These are phyloP conservation scores for Miniopterus natalensis DNA, from an alignment of 2,113 vertebrate genomes.

Conservation along the genomic window DNA sequence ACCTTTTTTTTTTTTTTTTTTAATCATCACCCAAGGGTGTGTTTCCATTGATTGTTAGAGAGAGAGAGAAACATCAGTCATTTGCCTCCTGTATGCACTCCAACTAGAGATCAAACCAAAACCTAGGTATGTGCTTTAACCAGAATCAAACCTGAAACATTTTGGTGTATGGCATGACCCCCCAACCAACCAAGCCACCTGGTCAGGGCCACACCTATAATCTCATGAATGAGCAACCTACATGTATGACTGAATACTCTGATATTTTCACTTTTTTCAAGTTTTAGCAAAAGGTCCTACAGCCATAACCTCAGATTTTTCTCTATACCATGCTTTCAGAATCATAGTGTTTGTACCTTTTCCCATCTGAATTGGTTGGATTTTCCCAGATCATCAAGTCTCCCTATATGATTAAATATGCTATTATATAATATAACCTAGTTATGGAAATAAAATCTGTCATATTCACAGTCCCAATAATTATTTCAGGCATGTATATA, in stretches of 20 bases:
- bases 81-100: too few relatives aligned
- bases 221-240: background rate
- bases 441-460: background rate
- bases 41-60: too few relatives aligned
- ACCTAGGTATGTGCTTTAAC: too few relatives aligned
- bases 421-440: background rate
- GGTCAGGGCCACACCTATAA: too few relatives aligned
- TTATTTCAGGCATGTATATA: background rate
- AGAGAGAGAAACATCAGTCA: too few relatives aligned
- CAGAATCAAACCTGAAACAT: too few relatives aligned
- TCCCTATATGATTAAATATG: background rate
- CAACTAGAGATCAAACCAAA: too few relatives aligned
- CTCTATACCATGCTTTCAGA: background rate
- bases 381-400: background rate
- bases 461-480: background rate
- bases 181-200: too few relatives aligned
- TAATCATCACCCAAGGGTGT: too few relatives aligned
- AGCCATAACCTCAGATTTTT: background rate
- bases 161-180: too few relatives aligned
- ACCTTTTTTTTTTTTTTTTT: too few relatives aligned
- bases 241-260: background rate
- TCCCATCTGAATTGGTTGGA: background rate
- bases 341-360: background rate
- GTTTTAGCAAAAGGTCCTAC: background rate
- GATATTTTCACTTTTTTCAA: background rate